phyloP scores from a whole-genome alignment of 2,888 invertebrate species.

The Nowickia ferox region DNA sequence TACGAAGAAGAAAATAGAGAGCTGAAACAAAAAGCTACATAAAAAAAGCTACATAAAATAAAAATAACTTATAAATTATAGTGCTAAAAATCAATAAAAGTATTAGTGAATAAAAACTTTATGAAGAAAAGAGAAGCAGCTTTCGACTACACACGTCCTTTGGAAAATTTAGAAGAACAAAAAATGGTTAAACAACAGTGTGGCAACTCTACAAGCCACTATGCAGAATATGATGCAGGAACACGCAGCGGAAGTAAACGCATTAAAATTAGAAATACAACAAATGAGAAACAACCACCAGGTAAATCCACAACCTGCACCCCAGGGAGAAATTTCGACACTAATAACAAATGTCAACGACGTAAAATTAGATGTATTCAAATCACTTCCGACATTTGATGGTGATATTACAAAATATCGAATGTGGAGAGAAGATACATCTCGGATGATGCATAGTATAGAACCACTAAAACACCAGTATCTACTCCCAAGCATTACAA shows the following conservation, averaged over 20 bases:
- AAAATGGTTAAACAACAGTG: constrained; percentile 12
- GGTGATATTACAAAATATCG: not conserved
- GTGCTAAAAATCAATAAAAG: too few relatives aligned
- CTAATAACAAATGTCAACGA: constrained; percentile 26
- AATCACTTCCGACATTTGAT: not conserved
- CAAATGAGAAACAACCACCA: constrained; percentile 20
- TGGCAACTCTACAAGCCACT: constrained; percentile 24
- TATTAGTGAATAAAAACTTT: too few relatives aligned
- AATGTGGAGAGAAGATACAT: constrained; percentile 5
- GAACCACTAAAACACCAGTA: constrained; percentile 15
- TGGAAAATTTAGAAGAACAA: not conserved
- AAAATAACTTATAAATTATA: too few relatives aligned
- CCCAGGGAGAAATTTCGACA: constrained; percentile 13
- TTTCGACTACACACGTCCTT: too few relatives aligned
- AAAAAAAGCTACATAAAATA: too few relatives aligned
- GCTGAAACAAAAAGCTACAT: too few relatives aligned
- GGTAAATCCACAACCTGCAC: constrained; percentile 13
- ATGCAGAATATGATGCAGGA: not conserved
- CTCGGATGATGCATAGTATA: not conserved
- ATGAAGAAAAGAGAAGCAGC: too few relatives aligned
- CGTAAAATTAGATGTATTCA: constrained; percentile 15
- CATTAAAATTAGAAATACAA: not conserved
- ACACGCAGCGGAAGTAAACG: constrained; percentile 18
- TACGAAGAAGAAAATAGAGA: too few relatives aligned
- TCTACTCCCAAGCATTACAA: constrained; percentile 19